These are phyloP conservation scores for Chrysemys picta DNA, from an alignment of 2,113 vertebrate species.

Conservation along the genomic window DNA sequence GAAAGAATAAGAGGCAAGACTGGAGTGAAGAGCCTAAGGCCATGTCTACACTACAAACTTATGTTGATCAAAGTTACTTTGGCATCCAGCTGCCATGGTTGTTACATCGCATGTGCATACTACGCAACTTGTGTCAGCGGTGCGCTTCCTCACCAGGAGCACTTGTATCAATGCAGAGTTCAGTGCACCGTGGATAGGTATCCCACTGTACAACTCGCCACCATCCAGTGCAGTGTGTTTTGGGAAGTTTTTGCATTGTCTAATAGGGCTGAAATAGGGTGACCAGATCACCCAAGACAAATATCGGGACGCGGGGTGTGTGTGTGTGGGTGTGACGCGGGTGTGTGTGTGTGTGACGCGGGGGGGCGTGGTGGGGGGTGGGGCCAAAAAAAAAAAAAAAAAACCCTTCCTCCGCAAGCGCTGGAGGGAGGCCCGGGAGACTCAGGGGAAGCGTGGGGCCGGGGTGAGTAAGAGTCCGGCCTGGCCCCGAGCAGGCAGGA, in stretches of 20 bases:
- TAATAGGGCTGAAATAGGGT: neutral
- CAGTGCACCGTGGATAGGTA: neutral
- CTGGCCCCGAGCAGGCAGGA: too few species aligned
- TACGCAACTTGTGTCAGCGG: neutral
- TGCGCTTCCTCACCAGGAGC: neutral
- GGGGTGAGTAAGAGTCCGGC: too few species aligned
- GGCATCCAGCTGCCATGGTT: neutral
- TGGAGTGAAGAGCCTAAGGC: neutral
- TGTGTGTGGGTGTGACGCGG: too few species aligned
- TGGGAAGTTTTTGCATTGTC: neutral
- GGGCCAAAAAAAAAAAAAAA: too few species aligned
- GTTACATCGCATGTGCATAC: neutral
- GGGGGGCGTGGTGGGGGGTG: too few species aligned
- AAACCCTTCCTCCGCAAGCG: too few species aligned
- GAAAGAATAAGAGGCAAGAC: neutral
- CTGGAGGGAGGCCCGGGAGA: too few species aligned
- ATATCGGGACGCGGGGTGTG: too few species aligned
- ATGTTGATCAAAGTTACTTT: neutral
- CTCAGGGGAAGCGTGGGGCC: too few species aligned
- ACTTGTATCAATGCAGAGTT: neutral
- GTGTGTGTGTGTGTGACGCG: too few species aligned
- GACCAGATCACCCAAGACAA: too few species aligned
- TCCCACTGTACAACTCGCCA: neutral
- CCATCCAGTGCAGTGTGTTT: neutral
- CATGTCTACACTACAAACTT: neutral